A percentile compares a stretch with the other conserved stretches of the same genome.
Conservation (phyloP, 2,797 vertebrate species). For the Sebastes oblongus region DNA sequence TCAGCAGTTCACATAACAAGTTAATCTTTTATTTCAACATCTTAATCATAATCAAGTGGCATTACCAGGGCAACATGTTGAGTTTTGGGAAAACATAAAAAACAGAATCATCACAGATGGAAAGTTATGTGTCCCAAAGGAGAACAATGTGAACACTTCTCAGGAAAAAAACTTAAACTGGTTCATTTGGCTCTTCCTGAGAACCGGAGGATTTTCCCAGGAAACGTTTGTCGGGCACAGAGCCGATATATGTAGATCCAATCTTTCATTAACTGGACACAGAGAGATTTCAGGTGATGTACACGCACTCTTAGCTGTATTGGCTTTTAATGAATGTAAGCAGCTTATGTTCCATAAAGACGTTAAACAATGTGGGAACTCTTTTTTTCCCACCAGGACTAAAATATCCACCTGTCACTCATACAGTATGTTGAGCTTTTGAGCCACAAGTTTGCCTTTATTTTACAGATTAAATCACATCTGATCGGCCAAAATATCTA, state of each 20-base stretch:
- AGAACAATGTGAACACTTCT: background rate
- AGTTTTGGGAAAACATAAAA: background rate
- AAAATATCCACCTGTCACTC: background rate
- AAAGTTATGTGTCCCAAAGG: background rate
- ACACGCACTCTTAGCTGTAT: background rate
- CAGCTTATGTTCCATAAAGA: background rate
- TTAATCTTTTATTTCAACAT: background rate
- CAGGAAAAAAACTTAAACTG: background rate
- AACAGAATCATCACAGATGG: background rate
- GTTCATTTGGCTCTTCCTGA: background rate
- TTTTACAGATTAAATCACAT: background rate
- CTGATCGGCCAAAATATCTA: background rate
- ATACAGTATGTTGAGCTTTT: background rate
- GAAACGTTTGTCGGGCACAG: background rate
- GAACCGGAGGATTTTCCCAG: conserved; percentile 4
- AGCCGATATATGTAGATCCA: background rate
- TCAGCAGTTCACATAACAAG: background rate
- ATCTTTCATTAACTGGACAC: background rate
- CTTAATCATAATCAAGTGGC: background rate
- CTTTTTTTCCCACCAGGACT: background rate
- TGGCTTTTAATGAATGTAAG: background rate
- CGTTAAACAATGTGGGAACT: background rate
- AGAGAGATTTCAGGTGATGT: background rate
- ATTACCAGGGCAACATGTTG: no score
- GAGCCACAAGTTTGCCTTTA: background rate